Percentiles rank a stretch among this genome's conserved stretches.
Evolutionary conservation across 2,797 vertebrate species (phyloP).

Genomic region (Poecilia wingei): DNA sequence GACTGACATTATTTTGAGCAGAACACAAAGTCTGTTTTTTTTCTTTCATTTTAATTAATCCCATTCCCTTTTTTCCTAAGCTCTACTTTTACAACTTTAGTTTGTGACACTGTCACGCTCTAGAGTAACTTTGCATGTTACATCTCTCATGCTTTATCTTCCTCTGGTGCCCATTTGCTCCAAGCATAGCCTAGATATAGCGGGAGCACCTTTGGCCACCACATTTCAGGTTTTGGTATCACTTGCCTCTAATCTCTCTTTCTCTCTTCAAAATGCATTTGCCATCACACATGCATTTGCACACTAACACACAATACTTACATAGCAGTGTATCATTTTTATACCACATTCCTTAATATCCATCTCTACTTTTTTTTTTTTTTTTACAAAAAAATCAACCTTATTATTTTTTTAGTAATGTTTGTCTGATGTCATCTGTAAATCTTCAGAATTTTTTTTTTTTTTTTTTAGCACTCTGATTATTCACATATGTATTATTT

Average conservation of each 20-base stretch:
- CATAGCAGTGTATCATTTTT: constrained; percentile 21
- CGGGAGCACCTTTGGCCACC: constrained; percentile 40
- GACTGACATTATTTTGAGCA: constrained; percentile 2
- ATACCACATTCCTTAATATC: background rate
- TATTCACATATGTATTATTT: background rate
- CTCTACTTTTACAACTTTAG: constrained; percentile 28
- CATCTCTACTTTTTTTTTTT: too few relatives aligned
- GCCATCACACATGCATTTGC: constrained; percentile 6
- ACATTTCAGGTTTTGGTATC: constrained; percentile 50
- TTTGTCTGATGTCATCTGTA: background rate
- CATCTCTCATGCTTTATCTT: constrained; percentile 46
- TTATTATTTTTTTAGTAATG: background rate
- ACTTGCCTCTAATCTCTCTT: constrained; percentile 46
- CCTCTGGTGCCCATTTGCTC: constrained; percentile 24
- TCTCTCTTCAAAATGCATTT: constrained; percentile 37
- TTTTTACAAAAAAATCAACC: background rate
- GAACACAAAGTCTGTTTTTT: constrained; percentile 14
- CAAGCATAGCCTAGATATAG: constrained; percentile 54
- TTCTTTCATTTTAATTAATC: constrained; percentile 43
- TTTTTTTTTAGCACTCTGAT: background rate
- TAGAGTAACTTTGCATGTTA: constrained; percentile 19
- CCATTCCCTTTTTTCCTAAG: constrained; percentile 28
- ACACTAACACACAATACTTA: background rate
- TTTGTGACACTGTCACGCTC: constrained; percentile 39
- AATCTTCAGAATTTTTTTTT: background rate